Conservation (phyloP, 2,888 invertebrate species). For the Drosophila subquinaria region DNA sequence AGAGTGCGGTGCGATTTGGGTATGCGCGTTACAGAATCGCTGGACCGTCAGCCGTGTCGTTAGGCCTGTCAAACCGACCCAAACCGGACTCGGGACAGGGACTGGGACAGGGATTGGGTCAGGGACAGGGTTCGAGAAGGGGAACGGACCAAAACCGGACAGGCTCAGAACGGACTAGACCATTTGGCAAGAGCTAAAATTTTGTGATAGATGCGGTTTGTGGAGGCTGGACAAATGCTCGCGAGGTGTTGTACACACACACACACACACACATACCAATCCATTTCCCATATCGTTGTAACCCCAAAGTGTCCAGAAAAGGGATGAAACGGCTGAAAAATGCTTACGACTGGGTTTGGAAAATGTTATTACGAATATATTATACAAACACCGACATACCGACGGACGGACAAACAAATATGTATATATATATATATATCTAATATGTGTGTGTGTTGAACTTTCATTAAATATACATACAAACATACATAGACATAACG, state of each 20-base stretch:
- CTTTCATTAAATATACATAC: constrained; percentile 50
- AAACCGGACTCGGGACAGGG: constrained; percentile 50
- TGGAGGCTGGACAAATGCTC: constrained; percentile 72
- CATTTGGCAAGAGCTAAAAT: constrained; percentile 68
- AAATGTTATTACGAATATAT: constrained; percentile 81
- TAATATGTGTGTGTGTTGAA: constrained; percentile 11
- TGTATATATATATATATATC: constrained; percentile 6
- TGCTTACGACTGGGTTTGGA: constrained; percentile 76
- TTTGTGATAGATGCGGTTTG: constrained; percentile 80
- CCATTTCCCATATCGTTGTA: constrained; percentile 33
- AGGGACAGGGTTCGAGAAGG: constrained; percentile 18
- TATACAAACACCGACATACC: constrained; percentile 60
- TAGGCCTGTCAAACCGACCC: constrained; percentile 70
- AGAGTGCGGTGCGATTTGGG: constrained; percentile 78
- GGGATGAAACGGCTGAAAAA: constrained; percentile 79
- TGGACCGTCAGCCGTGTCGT: constrained; percentile 76
- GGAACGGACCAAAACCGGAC: constrained; percentile 36
- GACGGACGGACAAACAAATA: constrained; percentile 22
- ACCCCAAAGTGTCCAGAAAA: constrained; percentile 77
- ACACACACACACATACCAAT: constrained; percentile 33
- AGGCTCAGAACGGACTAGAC: constrained; percentile 52
- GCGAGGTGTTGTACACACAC: constrained; percentile 70
- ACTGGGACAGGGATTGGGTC: constrained; percentile 21
- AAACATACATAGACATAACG: constrained; percentile 8
- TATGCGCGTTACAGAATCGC: constrained; percentile 63